Conservation (phyloP, 2,113 vertebrate species). For the Penelope pileata region DNA sequence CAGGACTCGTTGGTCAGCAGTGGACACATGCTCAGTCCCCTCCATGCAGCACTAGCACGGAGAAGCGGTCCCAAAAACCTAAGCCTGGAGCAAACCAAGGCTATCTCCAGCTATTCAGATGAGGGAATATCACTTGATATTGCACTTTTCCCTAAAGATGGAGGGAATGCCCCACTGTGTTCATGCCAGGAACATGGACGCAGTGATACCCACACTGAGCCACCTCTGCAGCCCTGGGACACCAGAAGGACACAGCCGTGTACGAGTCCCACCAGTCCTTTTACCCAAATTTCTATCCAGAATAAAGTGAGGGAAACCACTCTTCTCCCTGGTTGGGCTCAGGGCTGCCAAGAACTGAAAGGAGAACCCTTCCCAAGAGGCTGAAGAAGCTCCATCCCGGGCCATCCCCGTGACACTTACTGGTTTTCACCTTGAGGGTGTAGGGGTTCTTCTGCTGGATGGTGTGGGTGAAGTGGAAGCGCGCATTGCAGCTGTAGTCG, state of each 20-base stretch:
- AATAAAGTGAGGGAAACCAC: not conserved
- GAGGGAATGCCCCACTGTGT: not conserved
- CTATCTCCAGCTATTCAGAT: not conserved
- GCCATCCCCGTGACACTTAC: conserved; percentile 79
- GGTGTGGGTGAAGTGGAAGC: conserved; percentile 96
- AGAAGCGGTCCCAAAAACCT: fast-evolving
- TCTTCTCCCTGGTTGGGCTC: not conserved
- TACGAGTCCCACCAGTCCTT: not conserved
- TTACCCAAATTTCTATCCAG: not conserved
- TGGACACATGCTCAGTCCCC: not conserved
- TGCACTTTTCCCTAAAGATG: fast-evolving
- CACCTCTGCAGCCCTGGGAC: not conserved
- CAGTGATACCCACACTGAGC: not conserved
- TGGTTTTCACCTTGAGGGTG: conserved; percentile 90
- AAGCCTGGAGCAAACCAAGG: not conserved
- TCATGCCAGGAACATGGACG: fast-evolving
- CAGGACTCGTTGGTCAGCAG: not conserved
- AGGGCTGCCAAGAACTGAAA: not conserved
- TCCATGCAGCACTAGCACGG: fast-evolving
- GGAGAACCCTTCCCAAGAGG: not conserved
- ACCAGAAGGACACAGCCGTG: not conserved
- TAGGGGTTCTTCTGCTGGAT: conserved; percentile 98
- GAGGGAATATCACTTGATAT: fast-evolving
- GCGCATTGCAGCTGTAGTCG: conserved; percentile 97
- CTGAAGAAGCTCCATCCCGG: not conserved